Conservation (phyloP, 2,888 invertebrate genomes). For the Drosophila formosana region DNA sequence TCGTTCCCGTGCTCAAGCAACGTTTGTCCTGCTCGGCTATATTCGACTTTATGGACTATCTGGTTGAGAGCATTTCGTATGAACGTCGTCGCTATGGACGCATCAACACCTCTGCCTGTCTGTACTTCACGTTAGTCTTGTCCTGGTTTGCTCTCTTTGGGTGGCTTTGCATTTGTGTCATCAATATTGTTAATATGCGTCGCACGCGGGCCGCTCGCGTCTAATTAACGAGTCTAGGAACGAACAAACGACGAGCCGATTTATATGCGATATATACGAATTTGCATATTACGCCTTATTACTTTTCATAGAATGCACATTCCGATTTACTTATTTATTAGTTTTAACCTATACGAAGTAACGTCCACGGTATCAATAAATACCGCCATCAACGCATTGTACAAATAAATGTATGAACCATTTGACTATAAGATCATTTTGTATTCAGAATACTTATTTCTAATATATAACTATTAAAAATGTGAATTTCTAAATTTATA, state of each 20-base stretch:
- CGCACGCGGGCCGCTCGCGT: conserved; percentile 81
- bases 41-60: conserved; percentile 93
- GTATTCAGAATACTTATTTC: too few species aligned
- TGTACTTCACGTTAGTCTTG: conserved; percentile 88
- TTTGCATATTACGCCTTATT: conserved; percentile 44
- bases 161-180: conserved; percentile 86
- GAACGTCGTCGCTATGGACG: conserved; percentile 88
- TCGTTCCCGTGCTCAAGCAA: conserved; percentile 84
- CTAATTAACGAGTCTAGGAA: conserved; percentile 36
- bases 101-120: conserved; percentile 90
- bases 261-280: conserved; percentile 20
- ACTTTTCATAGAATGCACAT: conserved; percentile 45
- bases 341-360: conserved; percentile 22
- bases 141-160: conserved; percentile 88
- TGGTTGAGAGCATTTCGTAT: conserved; percentile 89
- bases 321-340: conserved; percentile 63
- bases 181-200: conserved; percentile 87
- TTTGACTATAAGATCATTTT: conserved; percentile 6
- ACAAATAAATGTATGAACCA: conserved; percentile 69
- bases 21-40: conserved; percentile 91
- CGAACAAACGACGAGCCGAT: conserved; percentile 12
- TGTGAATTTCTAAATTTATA: too few species aligned
- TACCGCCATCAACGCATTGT: conserved; percentile 64
- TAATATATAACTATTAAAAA: too few species aligned
- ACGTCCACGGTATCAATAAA: conserved; percentile 56